These are phyloP conservation scores for Fabriciana adippe DNA, from an alignment of 2,888 invertebrate species.

Conservation along the genomic window DNA sequence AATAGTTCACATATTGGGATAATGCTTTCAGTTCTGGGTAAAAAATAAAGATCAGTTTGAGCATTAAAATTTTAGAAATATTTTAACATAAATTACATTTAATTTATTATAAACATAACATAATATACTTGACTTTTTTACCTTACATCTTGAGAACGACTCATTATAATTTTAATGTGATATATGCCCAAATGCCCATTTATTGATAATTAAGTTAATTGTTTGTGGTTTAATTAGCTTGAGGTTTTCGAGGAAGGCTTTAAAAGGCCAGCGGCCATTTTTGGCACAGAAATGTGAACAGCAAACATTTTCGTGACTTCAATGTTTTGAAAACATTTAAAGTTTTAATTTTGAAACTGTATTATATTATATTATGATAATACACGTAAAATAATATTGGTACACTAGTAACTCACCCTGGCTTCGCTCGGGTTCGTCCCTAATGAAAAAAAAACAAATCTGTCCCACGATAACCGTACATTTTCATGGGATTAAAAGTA, in stretches of 20 bases:
- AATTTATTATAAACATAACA: not conserved
- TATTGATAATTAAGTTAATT: slow-evolving; percentile 46
- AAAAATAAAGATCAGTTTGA: not conserved
- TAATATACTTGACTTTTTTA: no score
- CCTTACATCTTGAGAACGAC: not conserved
- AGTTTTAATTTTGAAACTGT: not conserved
- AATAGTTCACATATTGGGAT: not conserved
- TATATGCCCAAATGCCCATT: slow-evolving; percentile 37
- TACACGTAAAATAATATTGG: no score
- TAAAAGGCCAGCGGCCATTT: slow-evolving; percentile 25
- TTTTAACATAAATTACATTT: not conserved
- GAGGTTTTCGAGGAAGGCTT: slow-evolving; percentile 42
- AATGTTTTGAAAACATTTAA: not conserved
- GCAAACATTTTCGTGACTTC: slow-evolving; percentile 16
- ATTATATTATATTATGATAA: no score
- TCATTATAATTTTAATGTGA: not conserved
- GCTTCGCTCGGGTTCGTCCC: no score
- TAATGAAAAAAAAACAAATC: no score
- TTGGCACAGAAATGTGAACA: slow-evolving; percentile 32
- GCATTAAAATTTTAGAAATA: not conserved
- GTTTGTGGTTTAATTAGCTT: slow-evolving; percentile 42
- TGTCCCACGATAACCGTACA: no score
- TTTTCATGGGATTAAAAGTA: no score
- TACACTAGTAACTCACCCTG: no score
- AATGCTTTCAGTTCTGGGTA: not conserved